Percentiles rank a stretch among this genome's conserved stretches.
Evolutionary conservation across 2,888 invertebrate genomes (phyloP).

Genomic region (Chironomus riparius): DNA sequence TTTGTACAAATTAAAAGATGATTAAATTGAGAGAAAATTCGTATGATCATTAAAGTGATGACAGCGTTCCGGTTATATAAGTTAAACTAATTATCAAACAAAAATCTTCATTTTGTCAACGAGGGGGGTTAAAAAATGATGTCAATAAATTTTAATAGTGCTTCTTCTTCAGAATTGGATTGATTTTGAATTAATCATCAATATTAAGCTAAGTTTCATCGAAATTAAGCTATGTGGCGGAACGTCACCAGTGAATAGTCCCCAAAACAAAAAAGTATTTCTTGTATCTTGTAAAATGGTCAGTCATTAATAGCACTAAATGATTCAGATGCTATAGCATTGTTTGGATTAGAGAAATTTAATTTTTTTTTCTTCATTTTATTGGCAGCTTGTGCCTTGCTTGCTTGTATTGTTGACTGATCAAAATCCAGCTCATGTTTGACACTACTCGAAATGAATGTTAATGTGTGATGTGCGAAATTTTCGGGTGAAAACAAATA

Average conservation of each 20-base stretch:
- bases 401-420: not conserved
- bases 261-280: not conserved
- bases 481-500: not conserved
- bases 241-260: no score
- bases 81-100: not conserved
- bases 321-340: not conserved
- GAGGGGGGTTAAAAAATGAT: no score
- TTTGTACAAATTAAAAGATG: not conserved
- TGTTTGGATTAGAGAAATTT: not conserved
- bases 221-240: no score
- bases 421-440: not conserved
- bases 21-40: not conserved
- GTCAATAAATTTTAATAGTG: no score
- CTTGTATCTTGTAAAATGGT: not conserved
- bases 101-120: no score
- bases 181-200: no score
- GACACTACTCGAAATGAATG: not conserved
- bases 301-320: not conserved
- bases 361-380: not conserved
- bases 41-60: not conserved
- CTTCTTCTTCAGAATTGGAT: no score
- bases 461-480: not conserved
- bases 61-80: not conserved
- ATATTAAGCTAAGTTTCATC: no score
- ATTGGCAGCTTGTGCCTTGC: not conserved